phyloP scores from a whole-genome alignment of 2,888 invertebrate species.

The Tortrix viridana region DNA sequence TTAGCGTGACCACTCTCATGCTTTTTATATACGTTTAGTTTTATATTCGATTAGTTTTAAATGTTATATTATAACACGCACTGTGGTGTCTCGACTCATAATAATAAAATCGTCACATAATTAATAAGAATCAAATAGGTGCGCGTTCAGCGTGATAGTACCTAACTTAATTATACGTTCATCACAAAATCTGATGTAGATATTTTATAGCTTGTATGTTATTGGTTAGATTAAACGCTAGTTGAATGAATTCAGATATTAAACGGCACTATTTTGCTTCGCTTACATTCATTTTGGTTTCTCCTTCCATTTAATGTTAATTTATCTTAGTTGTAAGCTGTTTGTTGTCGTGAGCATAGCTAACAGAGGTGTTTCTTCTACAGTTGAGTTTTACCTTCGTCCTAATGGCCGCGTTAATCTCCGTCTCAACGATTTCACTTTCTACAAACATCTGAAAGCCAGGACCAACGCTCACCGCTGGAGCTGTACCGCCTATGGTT shows the following conservation, averaged over 20 bases:
- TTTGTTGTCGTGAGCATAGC: neutral
- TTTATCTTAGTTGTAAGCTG: neutral
- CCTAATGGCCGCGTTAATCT: slow-evolving; percentile 71
- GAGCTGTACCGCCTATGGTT: slow-evolving; percentile 75
- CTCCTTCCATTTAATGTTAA: slow-evolving; percentile 10
- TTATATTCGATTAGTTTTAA: slow-evolving; percentile 6
- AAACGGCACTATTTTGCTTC: slow-evolving; percentile 19
- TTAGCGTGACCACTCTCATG: slow-evolving; percentile 39
- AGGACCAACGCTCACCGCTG: slow-evolving; percentile 70
- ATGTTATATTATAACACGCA: slow-evolving; percentile 14
- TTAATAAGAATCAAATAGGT: neutral
- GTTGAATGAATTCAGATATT: slow-evolving; percentile 16
- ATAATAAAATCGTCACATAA: slow-evolving; percentile 6
- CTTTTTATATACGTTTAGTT: slow-evolving; percentile 13
- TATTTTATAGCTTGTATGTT: slow-evolving; percentile 16
- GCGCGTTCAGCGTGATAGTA: slow-evolving; percentile 4
- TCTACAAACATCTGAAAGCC: slow-evolving; percentile 74
- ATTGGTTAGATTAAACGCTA: slow-evolving; percentile 5
- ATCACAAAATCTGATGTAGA: slow-evolving; percentile 15
- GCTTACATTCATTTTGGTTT: slow-evolving; percentile 30
- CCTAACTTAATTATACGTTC: slow-evolving; percentile 6
- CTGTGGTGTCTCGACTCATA: slow-evolving; percentile 19
- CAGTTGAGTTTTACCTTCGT: slow-evolving; percentile 72
- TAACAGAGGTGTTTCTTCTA: slow-evolving; percentile 33
- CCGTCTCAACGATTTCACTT: slow-evolving; percentile 72